A percentile compares a stretch with the other conserved stretches of the same genome.
phyloP scores from a whole-genome alignment of 92 coral and sea anemone species.

The Epizoanthus illoricatus region DNA sequence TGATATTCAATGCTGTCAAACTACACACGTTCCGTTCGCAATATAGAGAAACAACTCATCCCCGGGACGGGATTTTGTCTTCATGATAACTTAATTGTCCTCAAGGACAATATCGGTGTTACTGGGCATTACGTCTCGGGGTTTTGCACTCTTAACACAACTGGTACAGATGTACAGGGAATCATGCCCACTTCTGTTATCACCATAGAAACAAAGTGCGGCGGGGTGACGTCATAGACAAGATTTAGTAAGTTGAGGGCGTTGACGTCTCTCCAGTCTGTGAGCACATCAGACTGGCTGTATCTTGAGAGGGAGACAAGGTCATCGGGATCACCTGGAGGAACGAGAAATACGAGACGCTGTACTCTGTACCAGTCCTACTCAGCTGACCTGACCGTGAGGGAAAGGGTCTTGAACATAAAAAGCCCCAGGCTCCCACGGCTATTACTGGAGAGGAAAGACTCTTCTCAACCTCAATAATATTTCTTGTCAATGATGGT shows the following conservation, averaged over 20 bases:
- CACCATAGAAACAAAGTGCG: constrained; percentile 96
- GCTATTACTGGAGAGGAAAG: not conserved
- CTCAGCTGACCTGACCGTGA: not conserved
- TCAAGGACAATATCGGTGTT: no score
- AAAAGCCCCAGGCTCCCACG: not conserved
- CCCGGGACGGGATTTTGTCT: no score
- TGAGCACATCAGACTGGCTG: constrained; percentile 67
- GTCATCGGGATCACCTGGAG: constrained; percentile 94
- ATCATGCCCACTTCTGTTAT: constrained; percentile 99
- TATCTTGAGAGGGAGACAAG: constrained; percentile 75
- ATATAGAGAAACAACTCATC: no score
- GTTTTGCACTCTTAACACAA: constrained; percentile 92
- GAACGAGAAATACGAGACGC: not conserved
- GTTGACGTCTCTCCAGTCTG: constrained; percentile 86
- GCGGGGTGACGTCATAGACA: constrained; percentile 96
- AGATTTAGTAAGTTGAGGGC: constrained; percentile 82
- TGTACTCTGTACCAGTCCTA: not conserved
- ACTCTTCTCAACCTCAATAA: not conserved
- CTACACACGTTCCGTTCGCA: no score
- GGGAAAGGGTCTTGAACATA: not conserved
- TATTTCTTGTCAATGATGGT: no score
- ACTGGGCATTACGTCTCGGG: constrained; percentile 65
- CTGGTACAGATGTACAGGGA: constrained; percentile 98
- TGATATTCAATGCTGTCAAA: no score
- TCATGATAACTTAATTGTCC: no score